phyloP scores from a whole-genome alignment of 2,888 invertebrate species.

The Argyra leucocephala region DNA sequence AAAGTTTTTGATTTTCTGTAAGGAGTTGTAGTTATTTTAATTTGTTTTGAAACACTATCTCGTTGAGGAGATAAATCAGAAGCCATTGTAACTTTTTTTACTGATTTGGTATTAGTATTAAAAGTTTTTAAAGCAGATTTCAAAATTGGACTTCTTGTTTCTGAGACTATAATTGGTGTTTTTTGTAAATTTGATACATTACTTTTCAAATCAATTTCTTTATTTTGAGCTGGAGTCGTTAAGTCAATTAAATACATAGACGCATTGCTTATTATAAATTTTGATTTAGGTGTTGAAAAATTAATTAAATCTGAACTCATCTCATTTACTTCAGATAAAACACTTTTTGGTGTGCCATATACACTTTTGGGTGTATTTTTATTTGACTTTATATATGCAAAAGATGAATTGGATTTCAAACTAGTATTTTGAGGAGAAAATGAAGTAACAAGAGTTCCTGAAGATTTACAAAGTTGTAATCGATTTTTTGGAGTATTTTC shows the following conservation, averaged over 20 bases:
- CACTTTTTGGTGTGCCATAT: slow-evolving; percentile 31
- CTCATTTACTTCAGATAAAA: slow-evolving; percentile 27
- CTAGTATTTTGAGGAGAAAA: slow-evolving; percentile 37
- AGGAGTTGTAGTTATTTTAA: no score
- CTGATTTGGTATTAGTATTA: slow-evolving; percentile 6
- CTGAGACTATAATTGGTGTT: not conserved
- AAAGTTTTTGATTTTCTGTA: no score
- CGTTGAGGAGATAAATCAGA: not conserved
- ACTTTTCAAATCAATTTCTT: not conserved
- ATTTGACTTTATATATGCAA: slow-evolving; percentile 28
- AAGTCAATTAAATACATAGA: slow-evolving; percentile 40
- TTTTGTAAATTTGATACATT: not conserved
- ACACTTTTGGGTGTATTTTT: slow-evolving; percentile 27
- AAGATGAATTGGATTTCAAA: slow-evolving; percentile 33
- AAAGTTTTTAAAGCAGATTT: slow-evolving; percentile 18
- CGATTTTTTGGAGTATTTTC: slow-evolving; percentile 27
- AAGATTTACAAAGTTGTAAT: slow-evolving; percentile 28
- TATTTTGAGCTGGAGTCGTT: slow-evolving; percentile 31
- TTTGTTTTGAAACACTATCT: no score
- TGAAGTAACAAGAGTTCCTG: slow-evolving; percentile 38
- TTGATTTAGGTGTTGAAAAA: slow-evolving; percentile 31
- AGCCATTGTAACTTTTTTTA: not conserved
- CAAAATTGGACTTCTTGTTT: not conserved
- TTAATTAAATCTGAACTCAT: slow-evolving; percentile 27
- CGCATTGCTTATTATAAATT: slow-evolving; percentile 23